These are phyloP conservation scores for Xylocampa areola DNA, from an alignment of 2,888 invertebrate genomes.

Conservation along the genomic window DNA sequence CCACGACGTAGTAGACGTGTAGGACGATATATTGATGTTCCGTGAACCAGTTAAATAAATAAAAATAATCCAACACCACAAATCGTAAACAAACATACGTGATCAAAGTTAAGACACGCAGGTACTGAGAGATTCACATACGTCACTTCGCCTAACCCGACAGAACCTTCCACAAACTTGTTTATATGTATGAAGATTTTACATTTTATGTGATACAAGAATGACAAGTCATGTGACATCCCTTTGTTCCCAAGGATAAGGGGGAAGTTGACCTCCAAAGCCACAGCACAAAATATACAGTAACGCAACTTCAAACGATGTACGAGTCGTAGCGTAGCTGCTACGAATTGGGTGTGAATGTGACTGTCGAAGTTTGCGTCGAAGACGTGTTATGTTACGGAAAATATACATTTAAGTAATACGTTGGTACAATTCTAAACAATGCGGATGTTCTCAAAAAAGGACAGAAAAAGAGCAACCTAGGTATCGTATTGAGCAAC, in stretches of 20 bases:
- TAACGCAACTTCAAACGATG: not conserved
- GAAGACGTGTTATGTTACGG: no score
- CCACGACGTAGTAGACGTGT: no score
- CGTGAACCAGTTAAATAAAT: no score
- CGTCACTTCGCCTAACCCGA: constrained; percentile 18
- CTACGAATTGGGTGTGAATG: no score
- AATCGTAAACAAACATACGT: not conserved
- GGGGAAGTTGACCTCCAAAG: constrained; percentile 25
- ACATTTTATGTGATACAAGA: constrained; percentile 35
- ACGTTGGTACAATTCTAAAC: no score
- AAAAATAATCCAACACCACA: no score
- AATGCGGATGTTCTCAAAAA: no score
- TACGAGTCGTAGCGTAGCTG: not conserved
- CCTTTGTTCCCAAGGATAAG: constrained; percentile 26
- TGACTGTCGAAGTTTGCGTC: no score
- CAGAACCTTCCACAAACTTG: constrained; percentile 7
- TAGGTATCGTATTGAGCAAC: no score
- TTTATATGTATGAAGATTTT: constrained; percentile 34
- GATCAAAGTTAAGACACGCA: not conserved
- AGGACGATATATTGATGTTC: no score
- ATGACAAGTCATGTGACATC: constrained; percentile 40
- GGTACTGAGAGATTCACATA: constrained; percentile 11
- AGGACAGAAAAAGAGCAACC: no score
- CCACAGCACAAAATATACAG: constrained; percentile 8
- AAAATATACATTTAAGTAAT: no score